phyloP scores from a whole-genome alignment of 2,113 vertebrate genomes.

The Hystrix brachyura region DNA sequence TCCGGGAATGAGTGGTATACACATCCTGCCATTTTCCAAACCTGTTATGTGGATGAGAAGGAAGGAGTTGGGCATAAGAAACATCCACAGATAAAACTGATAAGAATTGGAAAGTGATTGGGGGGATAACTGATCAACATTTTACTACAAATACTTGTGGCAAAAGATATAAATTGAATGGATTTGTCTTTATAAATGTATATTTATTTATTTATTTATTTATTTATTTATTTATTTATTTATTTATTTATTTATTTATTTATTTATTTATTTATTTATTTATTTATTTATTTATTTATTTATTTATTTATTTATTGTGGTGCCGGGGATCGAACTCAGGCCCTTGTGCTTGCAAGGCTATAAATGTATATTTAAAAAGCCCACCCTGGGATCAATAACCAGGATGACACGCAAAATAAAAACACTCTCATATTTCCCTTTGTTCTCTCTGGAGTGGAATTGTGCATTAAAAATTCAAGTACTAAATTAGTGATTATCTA shows the following conservation, averaged over 20 bases:
- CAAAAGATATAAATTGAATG: constrained; percentile 19
- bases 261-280: too few relatives aligned
- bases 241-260: too few relatives aligned
- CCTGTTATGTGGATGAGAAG: not conserved
- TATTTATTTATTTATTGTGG: too few relatives aligned
- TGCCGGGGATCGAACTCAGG: too few relatives aligned
- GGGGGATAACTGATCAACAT: not conserved
- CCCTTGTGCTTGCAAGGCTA: too few relatives aligned
- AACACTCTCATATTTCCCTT: not conserved
- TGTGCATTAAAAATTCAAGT: constrained; percentile 45
- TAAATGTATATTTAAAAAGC: constrained; percentile 8
- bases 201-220: too few relatives aligned
- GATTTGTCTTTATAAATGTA: constrained; percentile 41
- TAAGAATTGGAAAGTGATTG: constrained; percentile 9
- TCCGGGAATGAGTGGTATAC: not conserved
- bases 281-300: too few relatives aligned
- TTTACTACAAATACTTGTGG: not conserved
- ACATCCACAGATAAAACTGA: not conserved
- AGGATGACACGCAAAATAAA: not conserved
- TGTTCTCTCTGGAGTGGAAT: not conserved
- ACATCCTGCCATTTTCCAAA: not conserved
- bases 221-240: too few relatives aligned
- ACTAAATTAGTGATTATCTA: constrained; percentile 62
- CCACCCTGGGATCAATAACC: not conserved
- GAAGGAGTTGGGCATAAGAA: not conserved